Conservation (phyloP, 2,113 vertebrate genomes). For the Silurus glanis region DNA sequence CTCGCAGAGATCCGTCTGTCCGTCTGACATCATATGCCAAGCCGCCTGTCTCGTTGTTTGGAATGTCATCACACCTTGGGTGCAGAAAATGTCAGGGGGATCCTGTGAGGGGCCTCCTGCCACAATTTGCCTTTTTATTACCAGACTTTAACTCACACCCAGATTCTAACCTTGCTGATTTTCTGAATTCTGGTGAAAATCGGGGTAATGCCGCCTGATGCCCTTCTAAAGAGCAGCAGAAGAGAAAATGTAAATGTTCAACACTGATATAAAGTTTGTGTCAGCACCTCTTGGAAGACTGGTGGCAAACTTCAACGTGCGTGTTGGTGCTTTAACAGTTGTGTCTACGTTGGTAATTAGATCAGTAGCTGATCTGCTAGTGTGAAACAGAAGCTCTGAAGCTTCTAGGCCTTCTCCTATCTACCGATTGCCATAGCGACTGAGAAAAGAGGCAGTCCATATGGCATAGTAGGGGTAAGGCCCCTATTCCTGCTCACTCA, state of each 20-base stretch:
- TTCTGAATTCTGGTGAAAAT: not conserved
- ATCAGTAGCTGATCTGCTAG: not conserved
- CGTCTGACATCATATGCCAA: slow-evolving; percentile 51
- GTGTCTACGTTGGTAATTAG: not conserved
- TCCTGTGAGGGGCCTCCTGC: slow-evolving; percentile 16
- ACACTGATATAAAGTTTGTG: not conserved
- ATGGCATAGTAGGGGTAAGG: slow-evolving; percentile 41
- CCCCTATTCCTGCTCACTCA: slow-evolving; percentile 39
- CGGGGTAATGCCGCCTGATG: no score
- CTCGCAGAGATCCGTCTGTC: slow-evolving; percentile 54
- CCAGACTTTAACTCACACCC: not conserved
- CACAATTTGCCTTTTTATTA: not conserved
- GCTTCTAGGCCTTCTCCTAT: not conserved
- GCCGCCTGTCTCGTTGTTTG: slow-evolving; percentile 46
- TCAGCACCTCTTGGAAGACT: not conserved
- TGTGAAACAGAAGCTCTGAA: not conserved
- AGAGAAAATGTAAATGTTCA: not conserved
- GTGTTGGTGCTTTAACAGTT: not conserved
- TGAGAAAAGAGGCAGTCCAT: slow-evolving; percentile 36
- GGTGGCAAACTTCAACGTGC: not conserved
- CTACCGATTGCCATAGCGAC: slow-evolving; percentile 16
- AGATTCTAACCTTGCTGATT: not conserved
- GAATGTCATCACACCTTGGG: slow-evolving; percentile 46
- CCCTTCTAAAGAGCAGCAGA: not conserved
- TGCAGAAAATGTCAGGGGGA: slow-evolving; percentile 37